These are phyloP conservation scores for Galleria mellonella DNA, from an alignment of 1,140 invertebrate species.

Conservation along the genomic window DNA sequence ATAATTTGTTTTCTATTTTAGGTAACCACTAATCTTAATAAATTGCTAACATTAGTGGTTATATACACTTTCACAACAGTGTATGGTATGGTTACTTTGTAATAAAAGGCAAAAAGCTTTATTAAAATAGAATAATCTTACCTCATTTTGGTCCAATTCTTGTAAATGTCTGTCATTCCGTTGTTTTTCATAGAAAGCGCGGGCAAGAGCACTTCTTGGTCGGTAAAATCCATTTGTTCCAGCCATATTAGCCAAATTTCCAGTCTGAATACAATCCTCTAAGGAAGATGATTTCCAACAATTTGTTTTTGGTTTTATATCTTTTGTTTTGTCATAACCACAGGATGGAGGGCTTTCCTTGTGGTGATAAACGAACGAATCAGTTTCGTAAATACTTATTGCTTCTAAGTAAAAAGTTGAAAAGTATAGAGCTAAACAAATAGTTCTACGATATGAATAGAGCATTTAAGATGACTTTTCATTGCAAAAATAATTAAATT, in stretches of 20 bases:
- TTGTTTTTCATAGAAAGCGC: slow-evolving; percentile 82
- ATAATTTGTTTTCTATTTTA: too few species aligned
- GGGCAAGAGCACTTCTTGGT: slow-evolving; percentile 79
- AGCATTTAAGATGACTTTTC: too few species aligned
- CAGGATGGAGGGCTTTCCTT: slow-evolving; percentile 42
- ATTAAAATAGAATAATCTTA: slow-evolving; percentile 51
- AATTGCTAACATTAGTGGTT: too few species aligned
- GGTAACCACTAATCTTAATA: too few species aligned
- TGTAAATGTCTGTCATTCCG: slow-evolving; percentile 78
- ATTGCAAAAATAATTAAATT: too few species aligned
- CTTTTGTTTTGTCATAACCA: slow-evolving; percentile 2
- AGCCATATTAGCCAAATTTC: slow-evolving; percentile 30
- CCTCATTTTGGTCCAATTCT: slow-evolving; percentile 79
- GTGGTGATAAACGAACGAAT: slow-evolving; percentile 41
- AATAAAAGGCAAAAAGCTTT: slow-evolving; percentile 6
- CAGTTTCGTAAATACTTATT: slow-evolving; percentile 8
- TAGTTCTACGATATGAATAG: too few species aligned
- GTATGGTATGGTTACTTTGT: background rate
- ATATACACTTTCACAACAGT: too few species aligned
- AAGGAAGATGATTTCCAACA: slow-evolving; percentile 12
- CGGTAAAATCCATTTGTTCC: slow-evolving; percentile 50
- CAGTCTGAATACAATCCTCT: slow-evolving; percentile 15
- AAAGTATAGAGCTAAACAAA: too few species aligned
- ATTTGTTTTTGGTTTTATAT: slow-evolving; percentile 6
- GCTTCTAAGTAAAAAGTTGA: too few species aligned